Base-by-base conservation (phyloP, 2,888 invertebrate species). In the Acleris sparsana region DNA sequence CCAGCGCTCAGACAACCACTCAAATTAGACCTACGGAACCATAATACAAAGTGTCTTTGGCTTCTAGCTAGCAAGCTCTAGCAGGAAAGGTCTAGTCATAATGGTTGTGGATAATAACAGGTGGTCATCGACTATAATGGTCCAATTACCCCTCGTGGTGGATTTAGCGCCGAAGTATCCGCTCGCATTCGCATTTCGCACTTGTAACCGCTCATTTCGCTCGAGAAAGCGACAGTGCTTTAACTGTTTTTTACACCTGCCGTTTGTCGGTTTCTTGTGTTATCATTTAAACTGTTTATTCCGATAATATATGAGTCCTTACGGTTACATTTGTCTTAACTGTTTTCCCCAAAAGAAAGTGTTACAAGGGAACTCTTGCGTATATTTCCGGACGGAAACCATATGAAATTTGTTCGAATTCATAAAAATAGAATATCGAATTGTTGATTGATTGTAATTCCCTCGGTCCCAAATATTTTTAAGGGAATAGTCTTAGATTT, bases 81-180 rank as follows among this genome's bases (percentile, higher is more conserved):
- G 48, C 46, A 53, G 48, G 44, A 29, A 4, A 55, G 72, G 25
- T 68, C 74, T 65, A 63, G 49, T 22, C 18, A 46, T 11, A 68
- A 39, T 65, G 72, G 75, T 53, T 49, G 53, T 20, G 17, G 39
- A 52, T 69, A 71, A 71, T 72, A 70, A 67, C 67, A 70, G 71
- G 69, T 64, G 71, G 72, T 73, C 72, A 73, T 72, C 70, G 69
- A 68, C 72, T 67, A 69, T 73, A 73, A 75, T 73, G 68, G 67
- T 66, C 55, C 68, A 71, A 71, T 73, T 75, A 73, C 70, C 71
- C 51, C 51, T 48, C 62, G 59, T 61, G 66, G 69, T 49, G 68
- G 62, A 53, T 56, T 67, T 69, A 70, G 69, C 72, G 60, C 68
- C 33, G 69, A 67, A 63, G 67, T 71, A 68, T 68, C 68, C 69